These are phyloP conservation scores for Endotricha flammealis DNA, from an alignment of 2,888 invertebrate genomes.

Conservation along the genomic window DNA sequence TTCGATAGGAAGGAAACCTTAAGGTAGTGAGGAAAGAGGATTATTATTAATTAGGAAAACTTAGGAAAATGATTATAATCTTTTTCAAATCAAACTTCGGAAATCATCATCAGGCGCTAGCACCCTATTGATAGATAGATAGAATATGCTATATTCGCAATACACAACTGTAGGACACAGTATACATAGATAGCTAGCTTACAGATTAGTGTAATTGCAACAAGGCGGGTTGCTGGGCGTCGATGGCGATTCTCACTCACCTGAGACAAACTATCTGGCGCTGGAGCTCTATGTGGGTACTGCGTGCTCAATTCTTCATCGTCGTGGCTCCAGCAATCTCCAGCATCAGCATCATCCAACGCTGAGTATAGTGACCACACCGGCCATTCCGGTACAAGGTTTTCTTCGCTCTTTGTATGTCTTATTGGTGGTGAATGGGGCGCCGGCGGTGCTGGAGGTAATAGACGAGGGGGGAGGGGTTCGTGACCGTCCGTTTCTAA, in stretches of 20 bases:
- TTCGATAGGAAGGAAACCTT: too few relatives aligned
- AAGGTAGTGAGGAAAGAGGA: too few relatives aligned
- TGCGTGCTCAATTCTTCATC: constrained; percentile 89
- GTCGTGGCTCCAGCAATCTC: constrained; percentile 96
- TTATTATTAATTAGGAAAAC: too few relatives aligned
- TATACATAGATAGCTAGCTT: too few relatives aligned
- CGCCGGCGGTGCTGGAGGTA: constrained; percentile 86
- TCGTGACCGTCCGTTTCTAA: constrained; percentile 86
- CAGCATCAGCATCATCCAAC: constrained; percentile 62
- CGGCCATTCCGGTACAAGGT: constrained; percentile 81
- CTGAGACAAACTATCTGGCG: constrained; percentile 85
- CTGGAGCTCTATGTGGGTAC: constrained; percentile 51
- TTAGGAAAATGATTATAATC: too few relatives aligned
- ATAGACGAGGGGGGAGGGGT: constrained; percentile 92
- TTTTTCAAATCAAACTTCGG: too few relatives aligned
- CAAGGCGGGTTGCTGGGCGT: too few relatives aligned
- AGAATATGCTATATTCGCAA: too few relatives aligned
- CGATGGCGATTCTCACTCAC: constrained; percentile 80
- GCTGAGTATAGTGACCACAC: constrained; percentile 62
- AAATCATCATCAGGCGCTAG: too few relatives aligned
- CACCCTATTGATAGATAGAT: too few relatives aligned
- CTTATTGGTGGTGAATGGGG: constrained; percentile 84
- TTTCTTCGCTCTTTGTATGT: constrained; percentile 96
- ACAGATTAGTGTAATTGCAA: too few relatives aligned
- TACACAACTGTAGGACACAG: too few relatives aligned